A percentile compares a stretch with the other conserved stretches of the same genome.
Conservation (phyloP, 2,113 vertebrate species). For the Embiotoca jacksoni region DNA sequence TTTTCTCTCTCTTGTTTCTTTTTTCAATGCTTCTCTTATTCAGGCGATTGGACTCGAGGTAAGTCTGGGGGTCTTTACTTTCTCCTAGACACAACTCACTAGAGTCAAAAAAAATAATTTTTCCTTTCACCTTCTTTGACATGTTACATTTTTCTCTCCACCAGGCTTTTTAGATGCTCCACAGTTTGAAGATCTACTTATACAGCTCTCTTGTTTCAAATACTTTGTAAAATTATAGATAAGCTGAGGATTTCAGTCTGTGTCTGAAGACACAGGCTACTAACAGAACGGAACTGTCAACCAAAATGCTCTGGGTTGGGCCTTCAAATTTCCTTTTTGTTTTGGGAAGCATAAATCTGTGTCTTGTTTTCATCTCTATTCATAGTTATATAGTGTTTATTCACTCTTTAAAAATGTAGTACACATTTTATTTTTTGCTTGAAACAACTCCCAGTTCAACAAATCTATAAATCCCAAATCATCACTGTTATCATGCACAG, state of each 20-base stretch:
- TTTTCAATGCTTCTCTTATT: slow-evolving; percentile 46
- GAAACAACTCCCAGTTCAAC: background rate
- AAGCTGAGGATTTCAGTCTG: background rate
- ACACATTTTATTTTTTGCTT: background rate
- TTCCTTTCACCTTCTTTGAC: slow-evolving; percentile 23
- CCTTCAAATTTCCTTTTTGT: background rate
- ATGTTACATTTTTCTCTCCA: slow-evolving; percentile 27
- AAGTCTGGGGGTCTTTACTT: slow-evolving; percentile 44
- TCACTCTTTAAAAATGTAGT: background rate
- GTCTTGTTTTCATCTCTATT: background rate
- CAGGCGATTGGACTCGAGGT: slow-evolving; percentile 65
- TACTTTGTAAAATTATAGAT: slow-evolving; percentile 38
- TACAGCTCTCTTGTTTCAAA: slow-evolving; percentile 4
- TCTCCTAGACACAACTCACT: background rate
- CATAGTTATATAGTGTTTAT: background rate
- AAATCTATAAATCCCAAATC: background rate
- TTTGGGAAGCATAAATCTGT: background rate
- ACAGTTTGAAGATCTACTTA: slow-evolving; percentile 8
- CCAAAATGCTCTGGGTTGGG: background rate
- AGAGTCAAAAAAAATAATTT: slow-evolving; percentile 21
- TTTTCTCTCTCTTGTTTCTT: slow-evolving; percentile 39
- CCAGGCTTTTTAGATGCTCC: slow-evolving; percentile 9
- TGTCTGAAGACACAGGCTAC: slow-evolving; percentile 27
- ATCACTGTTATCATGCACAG: background rate
- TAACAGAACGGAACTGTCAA: slow-evolving; percentile 1